Evolutionary conservation across 1,140 invertebrate genomes (phyloP).

Genomic region (Prorops nasuta): DNA sequence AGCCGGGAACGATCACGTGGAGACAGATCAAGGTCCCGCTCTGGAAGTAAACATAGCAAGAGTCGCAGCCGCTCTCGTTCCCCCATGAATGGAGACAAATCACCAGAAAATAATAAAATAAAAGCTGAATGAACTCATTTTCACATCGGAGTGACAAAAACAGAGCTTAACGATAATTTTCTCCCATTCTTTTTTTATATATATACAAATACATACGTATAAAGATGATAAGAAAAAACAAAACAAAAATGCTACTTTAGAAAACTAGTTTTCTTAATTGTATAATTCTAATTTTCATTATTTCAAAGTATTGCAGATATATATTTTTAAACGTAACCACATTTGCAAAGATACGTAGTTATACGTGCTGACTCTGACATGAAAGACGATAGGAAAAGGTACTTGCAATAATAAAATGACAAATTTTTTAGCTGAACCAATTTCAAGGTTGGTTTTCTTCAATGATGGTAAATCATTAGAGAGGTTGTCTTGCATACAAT

Average conservation of each 20-base stretch:
- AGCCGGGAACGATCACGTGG: slow-evolving; percentile 53
- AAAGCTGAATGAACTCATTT: slow-evolving; percentile 43
- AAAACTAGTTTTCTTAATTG: not conserved
- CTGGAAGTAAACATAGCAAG: slow-evolving; percentile 57
- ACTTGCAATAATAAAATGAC: too few relatives aligned
- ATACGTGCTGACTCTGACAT: not conserved
- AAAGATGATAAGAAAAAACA: slow-evolving; percentile 19
- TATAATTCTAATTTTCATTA: slow-evolving; percentile 6
- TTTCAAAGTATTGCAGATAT: not conserved
- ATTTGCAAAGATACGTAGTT: not conserved
- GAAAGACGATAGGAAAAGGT: too few relatives aligned
- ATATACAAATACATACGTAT: slow-evolving; percentile 22
- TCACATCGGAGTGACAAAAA: slow-evolving; percentile 6
- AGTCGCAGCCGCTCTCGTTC: slow-evolving; percentile 58
- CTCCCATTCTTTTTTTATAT: slow-evolving; percentile 24
- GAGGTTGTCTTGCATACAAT: slow-evolving; percentile 1
- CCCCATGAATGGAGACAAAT: slow-evolving; percentile 60
- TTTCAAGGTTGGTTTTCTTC: slow-evolving; percentile 7
- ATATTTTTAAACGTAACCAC: too few relatives aligned
- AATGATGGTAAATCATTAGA: slow-evolving; percentile 7
- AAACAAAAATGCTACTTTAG: not conserved
- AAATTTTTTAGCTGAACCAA: slow-evolving; percentile 17
- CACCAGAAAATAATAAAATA: slow-evolving; percentile 50
- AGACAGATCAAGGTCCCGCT: slow-evolving; percentile 53
- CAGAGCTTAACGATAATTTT: slow-evolving; percentile 10